Percentiles rank a stretch among this genome's conserved stretches.
Evolutionary conservation across 2,888 invertebrate genomes (phyloP).

Genomic region (Conomelus anceps): DNA sequence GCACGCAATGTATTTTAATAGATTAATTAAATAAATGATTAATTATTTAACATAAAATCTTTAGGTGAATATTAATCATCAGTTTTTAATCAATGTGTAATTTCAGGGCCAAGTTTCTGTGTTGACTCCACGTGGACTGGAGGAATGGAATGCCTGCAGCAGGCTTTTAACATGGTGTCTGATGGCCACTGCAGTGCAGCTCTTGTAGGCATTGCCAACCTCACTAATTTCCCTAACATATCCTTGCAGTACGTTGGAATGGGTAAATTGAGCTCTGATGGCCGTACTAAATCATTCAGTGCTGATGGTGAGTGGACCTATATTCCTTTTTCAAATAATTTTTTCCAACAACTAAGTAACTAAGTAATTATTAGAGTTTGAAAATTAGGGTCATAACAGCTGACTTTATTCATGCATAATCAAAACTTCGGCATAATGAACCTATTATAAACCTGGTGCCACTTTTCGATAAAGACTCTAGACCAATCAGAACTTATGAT

Average conservation of each 20-base stretch:
- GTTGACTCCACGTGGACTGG: slow-evolving; percentile 62
- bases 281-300: slow-evolving; percentile 58
- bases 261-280: slow-evolving; percentile 55
- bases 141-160: slow-evolving; percentile 53
- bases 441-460: too few relatives aligned
- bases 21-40: too few relatives aligned
- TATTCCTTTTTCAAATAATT: not conserved
- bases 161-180: slow-evolving; percentile 44
- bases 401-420: too few relatives aligned
- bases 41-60: too few relatives aligned
- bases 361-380: too few relatives aligned
- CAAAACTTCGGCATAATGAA: too few relatives aligned
- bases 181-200: slow-evolving; percentile 47
- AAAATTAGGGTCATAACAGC: too few relatives aligned
- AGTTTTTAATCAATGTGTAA: not conserved
- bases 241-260: slow-evolving; percentile 56
- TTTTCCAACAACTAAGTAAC: too few relatives aligned
- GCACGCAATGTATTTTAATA: too few relatives aligned
- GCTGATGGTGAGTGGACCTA: slow-evolving; percentile 46
- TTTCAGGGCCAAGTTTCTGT: slow-evolving; percentile 49
- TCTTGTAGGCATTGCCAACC: slow-evolving; percentile 50
- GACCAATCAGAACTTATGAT: too few relatives aligned
- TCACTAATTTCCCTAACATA: slow-evolving; percentile 53
- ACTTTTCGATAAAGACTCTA: too few relatives aligned
- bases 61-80: too few relatives aligned